phyloP scores from a whole-genome alignment of 2,113 vertebrate genomes.

The Pedionomus torquatus region DNA sequence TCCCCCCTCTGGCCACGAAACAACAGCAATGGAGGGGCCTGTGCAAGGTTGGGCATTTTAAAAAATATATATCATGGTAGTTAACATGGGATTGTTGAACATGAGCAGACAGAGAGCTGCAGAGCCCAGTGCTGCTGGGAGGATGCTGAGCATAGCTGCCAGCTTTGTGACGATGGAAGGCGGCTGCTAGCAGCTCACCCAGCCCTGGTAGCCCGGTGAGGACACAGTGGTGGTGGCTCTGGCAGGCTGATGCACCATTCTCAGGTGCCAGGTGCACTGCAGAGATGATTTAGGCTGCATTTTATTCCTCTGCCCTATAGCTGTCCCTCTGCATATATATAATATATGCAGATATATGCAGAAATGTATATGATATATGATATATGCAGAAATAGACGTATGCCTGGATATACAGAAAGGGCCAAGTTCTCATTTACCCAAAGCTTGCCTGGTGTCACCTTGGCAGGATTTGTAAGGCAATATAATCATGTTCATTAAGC shows the following conservation, averaged over 20 bases:
- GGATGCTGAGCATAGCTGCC: background rate
- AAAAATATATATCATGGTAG: background rate
- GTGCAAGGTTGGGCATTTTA: background rate
- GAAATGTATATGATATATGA: background rate
- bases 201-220: background rate
- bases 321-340: rapidly evolving
- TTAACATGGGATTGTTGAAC: background rate
- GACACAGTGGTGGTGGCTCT: rapidly evolving
- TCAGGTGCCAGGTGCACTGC: background rate
- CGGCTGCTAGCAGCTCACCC: background rate
- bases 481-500: background rate
- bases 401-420: background rate
- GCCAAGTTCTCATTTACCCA: background rate
- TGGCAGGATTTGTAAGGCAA: background rate
- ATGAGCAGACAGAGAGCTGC: background rate
- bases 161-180: background rate
- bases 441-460: background rate
- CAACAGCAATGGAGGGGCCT: background rate
- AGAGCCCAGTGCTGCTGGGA: background rate
- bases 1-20: background rate
- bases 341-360: no score
- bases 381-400: rapidly evolving
- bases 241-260: background rate
- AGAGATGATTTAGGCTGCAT: background rate
- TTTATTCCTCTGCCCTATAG: background rate